A percentile compares a stretch with the other conserved stretches of the same genome.
Evolutionary conservation across 1,140 invertebrate genomes (phyloP).

Genomic region (Aphidius gifuensis): DNA sequence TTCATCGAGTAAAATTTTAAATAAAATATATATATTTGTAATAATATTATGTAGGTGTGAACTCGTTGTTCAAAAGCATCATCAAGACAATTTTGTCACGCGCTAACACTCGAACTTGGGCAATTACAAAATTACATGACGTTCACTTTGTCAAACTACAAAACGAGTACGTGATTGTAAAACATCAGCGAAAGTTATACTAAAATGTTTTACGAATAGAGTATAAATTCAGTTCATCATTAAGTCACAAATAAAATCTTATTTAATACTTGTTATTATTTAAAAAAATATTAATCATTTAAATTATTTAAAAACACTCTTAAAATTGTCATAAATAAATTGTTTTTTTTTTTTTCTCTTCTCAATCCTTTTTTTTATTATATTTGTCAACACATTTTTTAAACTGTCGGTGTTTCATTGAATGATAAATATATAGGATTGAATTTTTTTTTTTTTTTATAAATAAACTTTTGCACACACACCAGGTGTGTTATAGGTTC

Average conservation of each 20-base stretch:
- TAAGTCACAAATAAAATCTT: conserved; percentile 26
- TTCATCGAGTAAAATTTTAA: too few species aligned
- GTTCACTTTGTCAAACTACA: conserved; percentile 19
- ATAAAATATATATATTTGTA: too few species aligned
- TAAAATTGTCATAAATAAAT: conserved; percentile 2
- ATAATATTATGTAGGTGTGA: background rate
- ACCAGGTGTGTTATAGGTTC: conserved; percentile 22
- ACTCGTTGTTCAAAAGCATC: conserved; percentile 4
- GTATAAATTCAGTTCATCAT: conserved; percentile 26
- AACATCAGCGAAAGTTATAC: conserved; percentile 20
- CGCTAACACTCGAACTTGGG: conserved; percentile 13
- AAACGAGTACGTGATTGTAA: conserved; percentile 17
- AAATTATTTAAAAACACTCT: background rate
- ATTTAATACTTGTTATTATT: background rate
- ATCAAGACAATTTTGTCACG: conserved; percentile 9
- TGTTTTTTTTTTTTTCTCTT: background rate
- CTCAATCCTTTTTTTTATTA: background rate
- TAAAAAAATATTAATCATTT: background rate
- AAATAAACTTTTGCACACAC: conserved; percentile 20
- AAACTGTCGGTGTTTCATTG: background rate
- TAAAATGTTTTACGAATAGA: conserved; percentile 22
- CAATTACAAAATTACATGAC: conserved; percentile 10
- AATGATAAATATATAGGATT: background rate
- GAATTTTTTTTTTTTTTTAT: conserved; percentile 15
- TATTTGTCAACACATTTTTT: background rate